Base-by-base conservation (phyloP, 1,140 invertebrate species). In the Hylaeus anthracinus region DNA sequence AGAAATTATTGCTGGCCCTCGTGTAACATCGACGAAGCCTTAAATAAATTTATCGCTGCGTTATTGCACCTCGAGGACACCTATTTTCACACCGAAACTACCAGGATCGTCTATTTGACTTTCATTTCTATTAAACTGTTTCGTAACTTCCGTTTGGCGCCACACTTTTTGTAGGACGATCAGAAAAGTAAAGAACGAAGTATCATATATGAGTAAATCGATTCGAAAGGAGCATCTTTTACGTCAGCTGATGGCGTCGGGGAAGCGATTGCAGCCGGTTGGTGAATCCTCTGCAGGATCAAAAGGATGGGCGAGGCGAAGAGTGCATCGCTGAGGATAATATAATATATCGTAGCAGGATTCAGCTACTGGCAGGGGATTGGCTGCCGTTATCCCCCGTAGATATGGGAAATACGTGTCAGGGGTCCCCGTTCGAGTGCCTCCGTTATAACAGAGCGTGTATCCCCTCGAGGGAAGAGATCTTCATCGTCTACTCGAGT, bases 401-500 rank as follows among this genome's bases (percentile, higher is more conserved):
- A 58, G 69, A 88, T 77, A 86, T 70, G 75, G 81, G 82, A 88
- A 87, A 81, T 88, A 79, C 84, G 79, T 81, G 83, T 88, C 72
- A 81, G 58, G 69, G 69, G 71, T 43, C 76, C 79, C 85, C 83
- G 0, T 67, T 43, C 85, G 53, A 14, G 66, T 51, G 45, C 67
- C 41, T n/a, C 51, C 71, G 69, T 14, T 70, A 85, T 61, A 88
- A 90, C 86, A 88, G 43, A 48, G 51, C 85, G 66, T 80, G 77
- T 87, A 90, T 90, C 83, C 91, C 86, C 89, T 88, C 86, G 83
- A 87, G 87, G 88, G 85, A 90, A 88, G 86, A 87, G 75, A 81
- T 88, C 79, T 86, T 89, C 86, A 85, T 84, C 86, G 81, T 86
- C 60, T 81, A 26, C 79, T 92, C 81, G 89, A 92, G 89, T 90